A percentile compares a stretch with the other conserved stretches of the same genome.
Evolutionary conservation across 37 sponge, comb jelly and placozoan genomes (phyloP).

Genomic region (Aplysina aerophoba): DNA sequence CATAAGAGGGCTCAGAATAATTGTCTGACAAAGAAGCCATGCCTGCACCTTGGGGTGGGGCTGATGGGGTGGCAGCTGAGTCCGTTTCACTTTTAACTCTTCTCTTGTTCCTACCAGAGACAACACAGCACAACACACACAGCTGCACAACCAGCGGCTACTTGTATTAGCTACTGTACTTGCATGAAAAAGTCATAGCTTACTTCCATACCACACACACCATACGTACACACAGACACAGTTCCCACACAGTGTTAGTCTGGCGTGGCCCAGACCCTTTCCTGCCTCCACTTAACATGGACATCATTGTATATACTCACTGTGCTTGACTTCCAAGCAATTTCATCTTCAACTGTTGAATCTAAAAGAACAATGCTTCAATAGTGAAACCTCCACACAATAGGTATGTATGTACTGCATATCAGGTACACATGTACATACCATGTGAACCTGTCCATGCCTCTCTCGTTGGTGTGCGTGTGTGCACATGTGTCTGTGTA

Average conservation of each 20-base stretch:
- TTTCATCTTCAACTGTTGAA: too few species aligned
- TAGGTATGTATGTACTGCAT: neutral
- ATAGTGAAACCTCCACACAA: neutral
- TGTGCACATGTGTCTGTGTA: neutral
- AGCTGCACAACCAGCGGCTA: too few species aligned
- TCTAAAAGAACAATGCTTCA: neutral
- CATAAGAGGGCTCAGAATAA: neutral
- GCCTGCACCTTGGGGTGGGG: neutral
- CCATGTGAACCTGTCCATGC: neutral
- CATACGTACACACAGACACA: too few species aligned
- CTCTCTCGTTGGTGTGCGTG: neutral
- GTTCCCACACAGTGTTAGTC: too few species aligned
- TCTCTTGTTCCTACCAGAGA: neutral
- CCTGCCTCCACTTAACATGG: neutral
- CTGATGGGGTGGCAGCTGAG: slow-evolving; percentile 1
- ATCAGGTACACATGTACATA: neutral
- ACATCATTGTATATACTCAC: neutral
- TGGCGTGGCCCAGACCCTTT: neutral
- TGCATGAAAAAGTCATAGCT: too few species aligned
- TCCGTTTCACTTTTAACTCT: slow-evolving; percentile 8
- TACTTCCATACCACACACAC: too few species aligned
- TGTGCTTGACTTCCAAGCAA: neutral
- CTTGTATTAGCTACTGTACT: too few species aligned
- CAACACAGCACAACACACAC: too few species aligned
- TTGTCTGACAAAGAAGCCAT: neutral